Evolutionary conservation across 2,797 vertebrate genomes (phyloP), one percentile per base, ranked within the genome.

Genomic region (Acrossocheilus wenchowensis): DNA sequence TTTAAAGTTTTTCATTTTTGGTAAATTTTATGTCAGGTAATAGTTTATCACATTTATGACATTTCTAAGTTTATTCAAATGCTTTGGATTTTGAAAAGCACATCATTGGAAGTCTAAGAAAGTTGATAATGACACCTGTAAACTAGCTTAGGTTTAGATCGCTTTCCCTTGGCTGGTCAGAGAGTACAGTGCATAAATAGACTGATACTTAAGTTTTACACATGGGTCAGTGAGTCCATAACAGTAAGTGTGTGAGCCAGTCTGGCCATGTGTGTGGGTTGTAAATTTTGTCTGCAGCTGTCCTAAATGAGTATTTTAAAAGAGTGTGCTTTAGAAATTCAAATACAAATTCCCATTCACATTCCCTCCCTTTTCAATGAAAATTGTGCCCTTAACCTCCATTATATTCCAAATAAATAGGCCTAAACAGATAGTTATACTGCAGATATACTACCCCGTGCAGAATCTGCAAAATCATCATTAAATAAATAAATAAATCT

Each of bases 231-330:
- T 79, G 50, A 39, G 81, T 87, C 50, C 81, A 82, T 85, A 80
- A 43, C 12, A 57, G 48, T 52, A 68, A 78, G 57, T 43, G 78
- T 54, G 73, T 39, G 48, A 73, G n/a, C 30, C 11, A 64, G 73
- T 60, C 62, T 69, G 26, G 39, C 52, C 34, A 36, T 26, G 17
- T 75, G 71, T 75, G 66, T 68, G 50, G 77, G 82, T 83, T 62
- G 72, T 66, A 78, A 60, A 78, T 66, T 83, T 66, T 39, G 66
- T 74, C 60, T 77, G 36, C 86, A 84, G 84, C 81, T 88, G 82
- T 79, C 48, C 26, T 86, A 71, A 74, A 62, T 34, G 11, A 74
- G 82, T 83, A 66, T 83, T 88, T 86, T 66, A 34, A 66, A 34
- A 66, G 30, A 2, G 21, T 66, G 26, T 17, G 14, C 64, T 66